Conservation (phyloP, 2,888 invertebrate genomes). For the Junonia oenone region DNA sequence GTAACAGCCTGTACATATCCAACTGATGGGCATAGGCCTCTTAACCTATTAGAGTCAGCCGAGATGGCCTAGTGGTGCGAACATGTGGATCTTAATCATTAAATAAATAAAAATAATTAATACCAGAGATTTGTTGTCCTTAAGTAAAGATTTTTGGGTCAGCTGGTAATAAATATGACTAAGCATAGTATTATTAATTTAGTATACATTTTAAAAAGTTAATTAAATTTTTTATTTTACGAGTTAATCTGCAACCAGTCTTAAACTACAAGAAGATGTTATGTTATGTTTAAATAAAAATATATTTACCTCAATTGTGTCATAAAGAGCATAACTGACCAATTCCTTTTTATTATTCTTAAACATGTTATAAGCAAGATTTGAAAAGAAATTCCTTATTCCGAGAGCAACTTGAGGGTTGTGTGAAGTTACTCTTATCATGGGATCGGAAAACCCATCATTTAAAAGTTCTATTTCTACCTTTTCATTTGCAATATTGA, state of each 20-base stretch:
- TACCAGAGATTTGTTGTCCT: too few species aligned
- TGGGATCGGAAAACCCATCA: slow-evolving; percentile 46
- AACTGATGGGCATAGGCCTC: too few species aligned
- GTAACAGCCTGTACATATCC: too few species aligned
- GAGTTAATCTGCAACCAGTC: too few species aligned
- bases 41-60: too few species aligned
- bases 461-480: slow-evolving; percentile 44
- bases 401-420: slow-evolving; percentile 42
- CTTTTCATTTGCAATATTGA: slow-evolving; percentile 42
- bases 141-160: too few species aligned
- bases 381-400: slow-evolving; percentile 53
- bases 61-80: too few species aligned
- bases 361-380: slow-evolving; percentile 43
- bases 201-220: not conserved
- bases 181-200: too few species aligned
- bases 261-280: too few species aligned
- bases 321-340: slow-evolving; percentile 35
- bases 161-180: not conserved
- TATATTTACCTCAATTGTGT: slow-evolving; percentile 48
- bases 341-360: slow-evolving; percentile 35
- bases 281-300: not conserved
- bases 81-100: too few species aligned
- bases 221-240: too few species aligned
- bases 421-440: slow-evolving; percentile 43
- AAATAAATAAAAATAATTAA: too few species aligned